Evolutionary conservation across 2,113 vertebrate species (phyloP).

Genomic region (Prinia subflava): DNA sequence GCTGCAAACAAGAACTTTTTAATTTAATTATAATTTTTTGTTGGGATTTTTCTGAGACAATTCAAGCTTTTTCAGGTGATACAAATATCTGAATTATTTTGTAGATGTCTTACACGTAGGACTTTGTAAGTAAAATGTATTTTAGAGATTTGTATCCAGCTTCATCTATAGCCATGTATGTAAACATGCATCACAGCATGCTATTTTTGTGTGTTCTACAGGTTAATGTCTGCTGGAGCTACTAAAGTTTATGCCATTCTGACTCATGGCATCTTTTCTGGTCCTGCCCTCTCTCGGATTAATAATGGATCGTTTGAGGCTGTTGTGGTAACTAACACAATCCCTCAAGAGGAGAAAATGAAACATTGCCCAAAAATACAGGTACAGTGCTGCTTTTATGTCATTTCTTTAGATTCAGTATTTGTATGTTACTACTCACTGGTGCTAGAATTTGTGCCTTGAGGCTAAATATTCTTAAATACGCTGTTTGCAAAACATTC

Average conservation of each 20-base stretch:
- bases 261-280: constrained; percentile 94
- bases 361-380: constrained; percentile 93
- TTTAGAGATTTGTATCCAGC: neutral
- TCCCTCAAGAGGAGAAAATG: constrained; percentile 96
- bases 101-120: neutral
- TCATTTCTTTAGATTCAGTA: neutral
- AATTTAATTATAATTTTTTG: neutral
- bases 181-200: neutral
- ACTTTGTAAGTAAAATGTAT: neutral
- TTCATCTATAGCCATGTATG: neutral
- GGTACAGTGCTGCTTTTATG: constrained; percentile 63
- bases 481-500: neutral
- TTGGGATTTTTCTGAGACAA: neutral
- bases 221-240: constrained; percentile 88
- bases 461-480: neutral
- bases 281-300: constrained; percentile 92
- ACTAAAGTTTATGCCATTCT: constrained; percentile 94
- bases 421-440: neutral
- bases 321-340: constrained; percentile 95
- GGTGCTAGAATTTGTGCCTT: neutral
- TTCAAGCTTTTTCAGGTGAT: neutral
- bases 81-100: neutral
- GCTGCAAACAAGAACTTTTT: neutral
- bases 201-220: constrained; percentile 21
- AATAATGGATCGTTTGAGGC: constrained; percentile 92